Evolutionary conservation across 2,888 invertebrate genomes (phyloP), one percentile per base, ranked within the genome.

Genomic region (Lochmaea crataegi): DNA sequence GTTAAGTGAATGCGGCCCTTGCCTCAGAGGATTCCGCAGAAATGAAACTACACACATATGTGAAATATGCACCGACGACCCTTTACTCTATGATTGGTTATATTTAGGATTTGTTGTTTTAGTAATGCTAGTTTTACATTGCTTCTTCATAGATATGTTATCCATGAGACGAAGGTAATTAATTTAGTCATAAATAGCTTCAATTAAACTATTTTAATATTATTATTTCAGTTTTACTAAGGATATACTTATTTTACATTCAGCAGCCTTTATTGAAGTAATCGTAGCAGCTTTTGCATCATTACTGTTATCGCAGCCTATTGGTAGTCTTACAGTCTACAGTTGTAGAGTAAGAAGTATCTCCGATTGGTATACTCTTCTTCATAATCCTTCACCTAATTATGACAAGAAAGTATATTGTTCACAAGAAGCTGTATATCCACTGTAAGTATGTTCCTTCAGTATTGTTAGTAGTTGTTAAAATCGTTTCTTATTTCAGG

Each of bases 341-440:
- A 94, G 96, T 0, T 98, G 99, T 84, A 89, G 90, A 9, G 94
- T 95, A 0, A 90, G 91, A 71, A 91, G 92, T 53, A 88, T 99
- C 26, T 93, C 96, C 0, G 99, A 99, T 87, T 99, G 98, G 98
- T 99, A 99, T 85, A 97, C 98, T 0, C 87, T 98, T 79, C 90
- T 99, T 75, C 92, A 97, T 83, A 99, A 99, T 88, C 99, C 99
- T 7, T 93, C 92, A 78, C 96, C 97, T 0, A 94, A 97, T 86
- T 98, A 97, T 87, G 94, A 94, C 72, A 91, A 92, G 75, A 94
- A 93, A 18, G 86, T 98, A 68, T 94, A 97, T 87, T 99, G 99
- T 86, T 97, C 98, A 0, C 97, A 99, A 84, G 99, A 99, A 88
- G 97, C 98, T 71, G 98, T 98, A 0, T 99, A 97, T 89, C 99